These are phyloP conservation scores for Tragelaphus scriptus DNA, from an alignment of 2,113 vertebrate genomes.

Conservation along the genomic window DNA sequence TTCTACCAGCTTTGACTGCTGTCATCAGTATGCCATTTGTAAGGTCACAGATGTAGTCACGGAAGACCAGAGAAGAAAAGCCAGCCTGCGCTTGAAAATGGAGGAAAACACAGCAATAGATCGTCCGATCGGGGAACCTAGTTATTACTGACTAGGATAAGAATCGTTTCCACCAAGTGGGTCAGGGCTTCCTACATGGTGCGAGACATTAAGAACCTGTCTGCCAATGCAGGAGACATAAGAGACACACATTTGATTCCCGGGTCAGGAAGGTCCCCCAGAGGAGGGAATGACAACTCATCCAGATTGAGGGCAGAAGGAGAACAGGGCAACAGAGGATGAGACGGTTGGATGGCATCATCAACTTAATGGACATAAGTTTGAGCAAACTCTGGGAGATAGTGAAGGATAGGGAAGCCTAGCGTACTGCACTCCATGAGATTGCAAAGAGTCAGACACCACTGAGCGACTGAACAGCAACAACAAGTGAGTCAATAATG, in stretches of 20 bases:
- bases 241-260: not conserved
- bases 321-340: not conserved
- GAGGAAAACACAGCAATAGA: not conserved
- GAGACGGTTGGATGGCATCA: not conserved
- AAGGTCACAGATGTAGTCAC: not conserved
- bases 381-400: not conserved
- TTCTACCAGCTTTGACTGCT: not conserved
- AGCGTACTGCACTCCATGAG: not conserved
- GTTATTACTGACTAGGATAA: not conserved
- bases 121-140: not conserved
- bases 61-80: not conserved
- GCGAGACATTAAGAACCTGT: not conserved
- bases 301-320: not conserved
- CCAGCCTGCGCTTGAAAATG: not conserved
- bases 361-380: not conserved
- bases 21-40: not conserved
- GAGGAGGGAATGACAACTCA: not conserved
- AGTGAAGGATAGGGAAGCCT: not conserved
- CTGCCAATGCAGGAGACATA: not conserved
- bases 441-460: not conserved
- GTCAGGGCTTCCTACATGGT: not conserved
- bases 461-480: not conserved
- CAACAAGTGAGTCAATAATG: not conserved
- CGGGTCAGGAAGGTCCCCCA: fast-evolving
- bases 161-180: not conserved